A percentile compares a stretch with the other conserved stretches of the same genome.
phyloP scores from a whole-genome alignment of 2,113 vertebrate genomes.

The Corydoras sp. region DNA sequence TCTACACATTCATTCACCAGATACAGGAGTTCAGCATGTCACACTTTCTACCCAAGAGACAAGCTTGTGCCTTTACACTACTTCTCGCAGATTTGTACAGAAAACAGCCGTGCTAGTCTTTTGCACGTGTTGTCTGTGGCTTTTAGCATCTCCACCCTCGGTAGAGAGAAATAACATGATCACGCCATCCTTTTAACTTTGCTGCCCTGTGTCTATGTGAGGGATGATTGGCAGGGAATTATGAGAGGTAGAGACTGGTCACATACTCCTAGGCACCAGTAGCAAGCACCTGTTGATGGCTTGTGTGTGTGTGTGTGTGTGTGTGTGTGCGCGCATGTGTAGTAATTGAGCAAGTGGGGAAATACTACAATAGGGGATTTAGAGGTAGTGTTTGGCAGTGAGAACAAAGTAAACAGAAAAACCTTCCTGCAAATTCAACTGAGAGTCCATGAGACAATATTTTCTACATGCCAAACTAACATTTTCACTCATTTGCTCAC shows the following conservation, averaged over 20 bases:
- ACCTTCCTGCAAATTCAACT: constrained; percentile 18
- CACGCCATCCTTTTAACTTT: background rate
- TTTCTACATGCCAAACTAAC: background rate
- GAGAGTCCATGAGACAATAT: background rate
- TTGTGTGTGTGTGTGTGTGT: constrained; percentile 25
- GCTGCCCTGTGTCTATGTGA: background rate
- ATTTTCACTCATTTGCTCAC: background rate
- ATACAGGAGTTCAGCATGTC: background rate
- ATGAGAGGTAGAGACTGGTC: constrained; percentile 60
- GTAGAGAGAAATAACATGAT: background rate
- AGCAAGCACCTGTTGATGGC: constrained; percentile 66
- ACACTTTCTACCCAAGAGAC: constrained; percentile 8
- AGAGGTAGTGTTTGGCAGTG: background rate
- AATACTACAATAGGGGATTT: background rate
- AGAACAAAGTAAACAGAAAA: constrained; percentile 26
- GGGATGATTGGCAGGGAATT: constrained; percentile 25
- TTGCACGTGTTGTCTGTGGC: background rate
- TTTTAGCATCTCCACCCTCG: background rate
- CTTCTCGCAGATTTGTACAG: background rate
- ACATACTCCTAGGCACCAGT: constrained; percentile 53
- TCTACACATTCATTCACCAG: constrained; percentile 10
- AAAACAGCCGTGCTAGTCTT: background rate
- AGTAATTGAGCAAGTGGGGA: background rate
- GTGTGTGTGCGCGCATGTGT: background rate
- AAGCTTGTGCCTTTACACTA: background rate